A percentile compares a stretch with the other conserved stretches of the same genome.
These are phyloP conservation scores for Mesopsocus fuscifrons DNA, from an alignment of 2,888 invertebrate genomes.

Conservation along the genomic window DNA sequence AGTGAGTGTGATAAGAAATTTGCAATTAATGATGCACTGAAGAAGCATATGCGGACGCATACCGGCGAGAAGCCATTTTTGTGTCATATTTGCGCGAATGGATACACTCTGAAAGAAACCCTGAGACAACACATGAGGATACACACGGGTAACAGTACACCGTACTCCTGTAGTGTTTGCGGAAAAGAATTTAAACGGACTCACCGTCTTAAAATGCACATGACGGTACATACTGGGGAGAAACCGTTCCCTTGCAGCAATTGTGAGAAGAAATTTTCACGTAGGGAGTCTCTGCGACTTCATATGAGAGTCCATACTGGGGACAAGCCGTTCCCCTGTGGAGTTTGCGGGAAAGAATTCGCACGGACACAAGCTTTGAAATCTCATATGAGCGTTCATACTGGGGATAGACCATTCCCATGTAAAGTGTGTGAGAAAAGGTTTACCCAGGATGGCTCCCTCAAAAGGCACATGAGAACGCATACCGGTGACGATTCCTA, in stretches of 20 bases:
- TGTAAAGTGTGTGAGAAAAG: conserved; percentile 14
- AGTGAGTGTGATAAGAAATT: too few relatives aligned
- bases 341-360: conserved; percentile 23
- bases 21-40: neutral
- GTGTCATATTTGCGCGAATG: neutral
- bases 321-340: conserved; percentile 20
- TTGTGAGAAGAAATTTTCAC: neutral
- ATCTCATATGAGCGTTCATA: conserved; percentile 19
- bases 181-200: conserved; percentile 1
- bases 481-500: too few relatives aligned
- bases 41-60: conserved; percentile 2
- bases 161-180: neutral
- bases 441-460: conserved; percentile 14
- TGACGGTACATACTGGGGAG: neutral
- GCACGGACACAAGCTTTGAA: conserved; percentile 23
- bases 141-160: neutral
- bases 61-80: neutral
- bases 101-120: neutral
- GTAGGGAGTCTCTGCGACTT: neutral
- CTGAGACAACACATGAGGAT: neutral
- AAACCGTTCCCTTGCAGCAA: neutral
- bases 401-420: conserved; percentile 14
- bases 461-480: conserved; percentile 14
- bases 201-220: neutral
- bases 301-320: conserved; percentile 15